Conservation (phyloP, 2,888 invertebrate species). For the Spilosoma lubricipeda region DNA sequence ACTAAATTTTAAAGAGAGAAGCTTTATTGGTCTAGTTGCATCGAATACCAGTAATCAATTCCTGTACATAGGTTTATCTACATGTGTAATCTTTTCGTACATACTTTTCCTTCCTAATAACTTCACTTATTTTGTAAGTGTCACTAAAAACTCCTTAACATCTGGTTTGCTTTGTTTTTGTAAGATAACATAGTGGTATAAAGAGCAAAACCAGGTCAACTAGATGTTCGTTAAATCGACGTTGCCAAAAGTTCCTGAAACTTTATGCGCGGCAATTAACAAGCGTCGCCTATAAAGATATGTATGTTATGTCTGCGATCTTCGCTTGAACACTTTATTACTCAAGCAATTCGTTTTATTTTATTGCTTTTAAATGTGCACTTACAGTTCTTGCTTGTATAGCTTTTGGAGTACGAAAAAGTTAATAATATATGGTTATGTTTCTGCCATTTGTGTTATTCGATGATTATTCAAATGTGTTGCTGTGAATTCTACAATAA, state of each 20-base stretch:
- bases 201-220: constrained; percentile 11
- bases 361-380: constrained; percentile 50
- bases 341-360: constrained; percentile 40
- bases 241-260: constrained; percentile 31
- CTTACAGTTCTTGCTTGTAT: constrained; percentile 31
- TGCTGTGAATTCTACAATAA: neutral
- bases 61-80: no score
- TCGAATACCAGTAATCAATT: no score
- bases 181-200: neutral
- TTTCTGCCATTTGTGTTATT: constrained; percentile 14
- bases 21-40: no score
- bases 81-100: no score
- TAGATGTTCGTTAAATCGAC: constrained; percentile 34
- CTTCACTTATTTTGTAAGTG: neutral
- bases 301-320: constrained; percentile 47
- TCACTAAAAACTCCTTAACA: neutral
- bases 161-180: neutral
- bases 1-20: no score
- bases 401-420: constrained; percentile 31
- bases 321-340: constrained; percentile 47
- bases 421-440: constrained; percentile 29
- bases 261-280: constrained; percentile 43
- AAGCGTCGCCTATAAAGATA: constrained; percentile 43
- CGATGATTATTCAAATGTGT: neutral
- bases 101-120: no score